Conservation (phyloP, 2,797 vertebrate species). For the Mico argentatus region DNA sequence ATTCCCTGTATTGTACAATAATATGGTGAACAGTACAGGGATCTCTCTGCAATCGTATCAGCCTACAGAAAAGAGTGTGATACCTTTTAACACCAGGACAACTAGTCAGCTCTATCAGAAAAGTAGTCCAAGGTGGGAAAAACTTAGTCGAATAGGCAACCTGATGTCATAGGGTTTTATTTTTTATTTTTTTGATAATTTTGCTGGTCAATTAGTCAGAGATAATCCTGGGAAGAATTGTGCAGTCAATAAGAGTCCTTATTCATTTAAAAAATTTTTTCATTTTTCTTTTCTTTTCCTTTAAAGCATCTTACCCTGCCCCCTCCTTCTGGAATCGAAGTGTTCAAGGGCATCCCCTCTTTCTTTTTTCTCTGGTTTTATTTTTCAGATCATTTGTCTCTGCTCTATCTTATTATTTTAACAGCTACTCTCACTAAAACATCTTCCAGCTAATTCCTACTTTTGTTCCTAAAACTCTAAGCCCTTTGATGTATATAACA, state of each 20-base stretch:
- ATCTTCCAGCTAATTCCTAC: background rate
- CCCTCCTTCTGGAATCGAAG: fast-evolving
- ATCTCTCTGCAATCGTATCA: background rate
- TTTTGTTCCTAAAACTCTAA: background rate
- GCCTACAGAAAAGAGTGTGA: background rate
- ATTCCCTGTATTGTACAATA: background rate
- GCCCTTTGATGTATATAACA: background rate
- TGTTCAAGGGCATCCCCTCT: background rate
- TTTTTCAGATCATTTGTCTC: background rate
- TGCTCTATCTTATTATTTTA: background rate
- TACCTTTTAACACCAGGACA: background rate
- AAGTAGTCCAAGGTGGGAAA: background rate
- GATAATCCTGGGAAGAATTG: background rate
- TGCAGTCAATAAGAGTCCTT: background rate
- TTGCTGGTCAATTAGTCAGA: background rate
- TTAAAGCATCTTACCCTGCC: background rate
- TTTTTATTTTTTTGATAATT: background rate
- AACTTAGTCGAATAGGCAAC: background rate
- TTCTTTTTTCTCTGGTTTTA: background rate
- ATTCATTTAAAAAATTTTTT: background rate
- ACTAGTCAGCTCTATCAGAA: background rate
- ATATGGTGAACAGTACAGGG: no score
- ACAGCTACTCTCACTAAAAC: background rate
- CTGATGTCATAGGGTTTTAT: background rate
- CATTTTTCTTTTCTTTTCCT: background rate